Percentiles rank a stretch among this genome's conserved stretches.
Conservation (phyloP, 2,888 invertebrate species). For the Andrena fulva region DNA sequence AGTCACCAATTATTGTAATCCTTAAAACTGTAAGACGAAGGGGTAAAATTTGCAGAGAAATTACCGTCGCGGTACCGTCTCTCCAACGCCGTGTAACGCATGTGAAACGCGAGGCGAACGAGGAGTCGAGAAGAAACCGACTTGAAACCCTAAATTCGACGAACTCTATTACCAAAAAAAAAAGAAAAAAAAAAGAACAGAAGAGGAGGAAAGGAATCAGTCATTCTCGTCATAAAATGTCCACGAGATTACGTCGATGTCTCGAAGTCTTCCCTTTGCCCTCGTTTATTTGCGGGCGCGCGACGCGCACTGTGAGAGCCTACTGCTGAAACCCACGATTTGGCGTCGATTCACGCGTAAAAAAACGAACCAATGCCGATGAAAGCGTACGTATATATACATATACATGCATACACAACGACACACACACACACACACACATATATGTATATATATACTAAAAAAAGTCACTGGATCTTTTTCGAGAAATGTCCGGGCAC, state of each 20-base stretch:
- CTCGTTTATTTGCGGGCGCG: background rate
- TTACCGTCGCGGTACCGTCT: conserved; percentile 52
- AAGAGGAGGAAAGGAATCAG: too few species aligned
- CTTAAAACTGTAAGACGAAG: conserved; percentile 68
- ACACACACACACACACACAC: background rate
- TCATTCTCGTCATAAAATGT: too few species aligned
- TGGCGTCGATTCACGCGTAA: conserved; percentile 37
- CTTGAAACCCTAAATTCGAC: too few species aligned
- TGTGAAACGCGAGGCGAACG: conserved; percentile 18
- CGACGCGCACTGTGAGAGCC: background rate
- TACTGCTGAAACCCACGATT: conserved; percentile 38
- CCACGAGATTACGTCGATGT: too few species aligned
- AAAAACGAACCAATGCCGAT: conserved; percentile 41
- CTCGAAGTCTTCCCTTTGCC: background rate
- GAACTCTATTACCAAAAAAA: too few species aligned
- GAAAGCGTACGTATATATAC: conserved; percentile 22
- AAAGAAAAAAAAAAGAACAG: too few species aligned
- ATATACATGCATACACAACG: conserved; percentile 7
- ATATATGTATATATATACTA: background rate
- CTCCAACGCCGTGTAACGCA: conserved; percentile 40
- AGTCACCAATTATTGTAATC: conserved; percentile 81
- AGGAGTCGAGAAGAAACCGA: background rate
- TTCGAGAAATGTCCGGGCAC: conserved; percentile 69
- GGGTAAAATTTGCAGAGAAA: conserved; percentile 58
- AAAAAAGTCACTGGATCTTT: conserved; percentile 33